Conservation (phyloP, 2,797 vertebrate genomes). For the Fundulus diaphanus region DNA sequence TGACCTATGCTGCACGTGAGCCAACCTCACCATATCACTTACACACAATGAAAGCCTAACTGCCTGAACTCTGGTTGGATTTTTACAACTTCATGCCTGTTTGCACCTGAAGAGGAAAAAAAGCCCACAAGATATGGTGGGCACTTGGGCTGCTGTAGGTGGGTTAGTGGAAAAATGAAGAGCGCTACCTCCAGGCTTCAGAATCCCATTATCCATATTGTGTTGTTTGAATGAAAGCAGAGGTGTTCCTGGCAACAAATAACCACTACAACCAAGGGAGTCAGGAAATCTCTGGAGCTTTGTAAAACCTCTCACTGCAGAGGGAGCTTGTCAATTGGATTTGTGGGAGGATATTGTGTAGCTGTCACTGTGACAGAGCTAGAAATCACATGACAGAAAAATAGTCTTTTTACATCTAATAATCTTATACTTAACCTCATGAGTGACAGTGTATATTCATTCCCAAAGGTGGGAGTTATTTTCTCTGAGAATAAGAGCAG, state of each 20-base stretch:
- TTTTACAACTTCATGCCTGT: conserved; percentile 54
- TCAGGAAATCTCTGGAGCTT: conserved; percentile 58
- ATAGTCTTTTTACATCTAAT: neutral
- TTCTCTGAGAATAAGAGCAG: neutral
- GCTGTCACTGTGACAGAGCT: conserved; percentile 34
- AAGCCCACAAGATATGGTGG: conserved; percentile 53
- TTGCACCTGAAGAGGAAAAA: conserved; percentile 52
- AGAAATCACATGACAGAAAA: conserved; percentile 22
- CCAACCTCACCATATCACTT: conserved; percentile 53
- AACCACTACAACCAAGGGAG: conserved; percentile 46
- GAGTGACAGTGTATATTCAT: neutral
- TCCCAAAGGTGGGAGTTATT: neutral
- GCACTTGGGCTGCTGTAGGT: conserved; percentile 47
- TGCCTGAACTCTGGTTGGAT: conserved; percentile 62
- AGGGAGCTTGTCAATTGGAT: conserved; percentile 56
- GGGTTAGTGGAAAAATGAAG: conserved; percentile 40
- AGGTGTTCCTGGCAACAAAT: conserved; percentile 67
- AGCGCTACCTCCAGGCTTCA: conserved; percentile 48
- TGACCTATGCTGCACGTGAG: conserved; percentile 49
- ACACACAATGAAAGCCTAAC: conserved; percentile 56
- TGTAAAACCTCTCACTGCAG: conserved; percentile 46
- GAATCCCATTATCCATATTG: conserved; percentile 69
- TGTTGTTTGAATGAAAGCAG: conserved; percentile 68
- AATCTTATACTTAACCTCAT: neutral
- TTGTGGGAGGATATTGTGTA: conserved; percentile 48